Evolutionary conservation across 2,888 invertebrate genomes (phyloP), one percentile per base, ranked within the genome.

Genomic region (Sepioteuthis lessoniana): DNA sequence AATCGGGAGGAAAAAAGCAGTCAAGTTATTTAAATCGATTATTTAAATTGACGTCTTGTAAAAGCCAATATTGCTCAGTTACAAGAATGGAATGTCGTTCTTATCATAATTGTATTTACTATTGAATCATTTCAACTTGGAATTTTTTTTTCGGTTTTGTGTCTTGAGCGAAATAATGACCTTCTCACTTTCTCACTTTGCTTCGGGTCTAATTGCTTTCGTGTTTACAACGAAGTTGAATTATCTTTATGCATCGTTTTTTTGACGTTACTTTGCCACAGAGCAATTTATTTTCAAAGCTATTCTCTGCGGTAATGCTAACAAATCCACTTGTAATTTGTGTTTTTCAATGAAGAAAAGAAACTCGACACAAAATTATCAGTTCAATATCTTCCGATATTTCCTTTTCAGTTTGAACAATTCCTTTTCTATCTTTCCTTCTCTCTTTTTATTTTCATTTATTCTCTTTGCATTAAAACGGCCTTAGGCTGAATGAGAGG

Each of bases 61-160:
- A 76, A 76, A 76, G 35, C n/a, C 76, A n/a, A 76, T 76, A 76
- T 76, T 76, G 76, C 35, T 76, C n/a, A 76, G 76, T 76, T 76
- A 35, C 13, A 16, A 13, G 35, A 76, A 35, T 76, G 76, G n/a
- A n/a, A 35, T n/a, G 76, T 76, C 16, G 76, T 76, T 76, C 35
- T 76, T 76, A 76, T 76, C n/a, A 76, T n/a, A 76, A 76, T 35
- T 35, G n/a, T 76, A 35, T 76, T 76, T 76, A 76, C 76, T 16
- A n/a, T 76, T n/a, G 19, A n/a, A 76, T 76, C n/a, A 35, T 35
- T 76, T 25, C 76, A 16, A 76, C 13, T 76, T 35, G 76, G 19
- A 76, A 76, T n/a, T n/a, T 2, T n/a, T 25, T 35, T 16, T 35
- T n/a, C 1, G 2, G n/a, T 76, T 60, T 8, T 76, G 76, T 76